Evolutionary conservation across 2,113 vertebrate genomes (phyloP).

Genomic region (Manacus vitellinus): DNA sequence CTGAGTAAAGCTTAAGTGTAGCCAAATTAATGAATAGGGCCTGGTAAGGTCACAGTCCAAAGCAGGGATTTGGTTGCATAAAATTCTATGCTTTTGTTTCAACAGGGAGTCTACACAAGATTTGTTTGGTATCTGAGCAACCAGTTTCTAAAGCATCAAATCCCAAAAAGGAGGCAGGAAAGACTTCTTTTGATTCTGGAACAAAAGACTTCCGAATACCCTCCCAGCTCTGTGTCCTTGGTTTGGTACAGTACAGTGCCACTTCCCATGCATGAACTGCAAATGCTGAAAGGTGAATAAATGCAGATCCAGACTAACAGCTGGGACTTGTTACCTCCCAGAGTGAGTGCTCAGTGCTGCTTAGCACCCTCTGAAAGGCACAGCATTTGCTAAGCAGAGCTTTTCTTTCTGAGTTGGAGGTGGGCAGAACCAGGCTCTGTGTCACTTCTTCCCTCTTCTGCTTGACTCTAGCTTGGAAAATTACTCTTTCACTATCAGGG

Average conservation of each 20-base stretch:
- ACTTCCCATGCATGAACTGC: neutral
- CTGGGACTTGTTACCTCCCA: neutral
- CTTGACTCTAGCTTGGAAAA: neutral
- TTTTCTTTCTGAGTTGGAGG: neutral
- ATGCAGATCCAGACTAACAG: neutral
- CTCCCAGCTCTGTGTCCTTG: neutral
- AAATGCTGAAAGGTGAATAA: neutral
- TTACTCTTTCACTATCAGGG: neutral
- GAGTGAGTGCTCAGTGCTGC: neutral
- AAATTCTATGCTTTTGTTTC: constrained; percentile 32
- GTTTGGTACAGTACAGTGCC: neutral
- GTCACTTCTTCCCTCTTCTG: neutral
- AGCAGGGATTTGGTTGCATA: constrained; percentile 17
- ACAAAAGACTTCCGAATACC: constrained; percentile 54
- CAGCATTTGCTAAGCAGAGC: neutral
- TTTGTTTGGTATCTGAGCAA: constrained; percentile 71
- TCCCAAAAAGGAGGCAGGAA: constrained; percentile 54
- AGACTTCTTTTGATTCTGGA: constrained; percentile 53
- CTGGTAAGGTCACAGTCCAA: neutral
- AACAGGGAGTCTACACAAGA: constrained; percentile 4
- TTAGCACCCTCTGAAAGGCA: neutral
- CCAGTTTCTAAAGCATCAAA: constrained; percentile 62
- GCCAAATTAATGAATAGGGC: neutral
- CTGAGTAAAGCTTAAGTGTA: neutral
- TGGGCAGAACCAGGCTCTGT: neutral